Evolutionary conservation across 2,888 invertebrate genomes (phyloP).

Genomic region (Rhyacophila evoluta): DNA sequence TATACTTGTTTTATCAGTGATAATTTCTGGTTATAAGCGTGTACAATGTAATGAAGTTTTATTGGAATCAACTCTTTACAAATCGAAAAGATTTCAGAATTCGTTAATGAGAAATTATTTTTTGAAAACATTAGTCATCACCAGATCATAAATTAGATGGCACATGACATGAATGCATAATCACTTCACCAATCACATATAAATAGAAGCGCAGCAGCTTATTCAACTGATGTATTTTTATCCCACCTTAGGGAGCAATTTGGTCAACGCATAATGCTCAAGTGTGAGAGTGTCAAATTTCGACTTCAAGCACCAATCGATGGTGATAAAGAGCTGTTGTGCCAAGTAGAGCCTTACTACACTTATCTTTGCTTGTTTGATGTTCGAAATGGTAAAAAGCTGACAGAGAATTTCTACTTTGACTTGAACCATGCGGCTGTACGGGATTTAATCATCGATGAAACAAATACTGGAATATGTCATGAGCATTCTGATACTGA

Average conservation of each 20-base stretch:
- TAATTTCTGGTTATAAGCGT: no score
- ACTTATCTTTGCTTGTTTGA: constrained; percentile 92
- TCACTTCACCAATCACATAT: no score
- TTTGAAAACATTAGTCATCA: background rate
- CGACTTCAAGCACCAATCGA: constrained; percentile 85
- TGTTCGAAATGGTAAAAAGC: constrained; percentile 85
- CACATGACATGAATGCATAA: no score
- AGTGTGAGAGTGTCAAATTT: constrained; percentile 86
- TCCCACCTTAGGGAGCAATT: constrained; percentile 82
- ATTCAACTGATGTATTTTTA: no score
- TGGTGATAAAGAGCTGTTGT: constrained; percentile 79
- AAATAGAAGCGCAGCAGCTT: no score
- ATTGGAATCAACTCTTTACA: no score
- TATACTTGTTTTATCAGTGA: no score
- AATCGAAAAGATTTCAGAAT: no score
- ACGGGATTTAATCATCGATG: constrained; percentile 69
- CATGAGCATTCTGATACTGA: constrained; percentile 69
- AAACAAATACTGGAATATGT: constrained; percentile 67
- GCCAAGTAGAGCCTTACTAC: constrained; percentile 94
- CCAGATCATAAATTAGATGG: no score
- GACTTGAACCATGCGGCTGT: constrained; percentile 84
- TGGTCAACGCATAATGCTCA: constrained; percentile 85
- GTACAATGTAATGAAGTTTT: no score
- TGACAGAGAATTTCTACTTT: constrained; percentile 94
- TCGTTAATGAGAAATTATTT: background rate